Evolutionary conservation across 23 tunicate species (phyloP), one percentile per base, ranked within the genome.

Genomic region (Aplidium turbinatum): DNA sequence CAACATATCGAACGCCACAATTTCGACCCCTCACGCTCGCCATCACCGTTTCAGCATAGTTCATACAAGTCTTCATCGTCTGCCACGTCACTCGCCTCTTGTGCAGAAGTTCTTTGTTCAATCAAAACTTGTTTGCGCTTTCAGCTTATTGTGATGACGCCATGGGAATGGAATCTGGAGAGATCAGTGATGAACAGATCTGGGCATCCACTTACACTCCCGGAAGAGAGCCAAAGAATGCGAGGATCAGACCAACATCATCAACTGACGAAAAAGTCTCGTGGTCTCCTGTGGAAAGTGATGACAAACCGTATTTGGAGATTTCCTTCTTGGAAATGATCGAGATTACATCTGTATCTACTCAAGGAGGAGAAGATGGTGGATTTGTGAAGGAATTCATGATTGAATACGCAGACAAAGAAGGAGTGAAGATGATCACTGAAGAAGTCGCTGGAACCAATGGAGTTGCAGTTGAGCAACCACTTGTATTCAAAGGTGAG

Each of bases 281-380:
- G 31, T 90, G 97, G 97, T 50, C 97, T 0, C 97, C 97, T 5
- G 75, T 56, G 32, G 85, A 83, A 13, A 35, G 50, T 31, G 97
- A 90, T 32, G 62, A 33, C 0, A 25, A 46, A 1, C 87, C 87
- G 21, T 83, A 77, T 57, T 57, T 90, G 56, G 90, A 83, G 65
- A 82, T 90, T 24, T 53, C 75, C 23, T 90, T 90, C 81, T 33
- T 75, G 13, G 77, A 77, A 9, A 72, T 51, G 13, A 72, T 81
- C 0, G 82, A 90, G 56, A 57, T 90, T 18, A 83, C 97, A 18
- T 90, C 71, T 20, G 35, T 90, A 18, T 58, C 90, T 0, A 88
- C 96, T 16, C 96, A 88, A 63, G 96, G 87, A 25, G 83, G 87
- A 4, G 60, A 39, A 2, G 84, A 91, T 35, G 91, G 92, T 19